Evolutionary conservation across 2,797 vertebrate species (phyloP).

Genomic region (Decapterus maruadsi): DNA sequence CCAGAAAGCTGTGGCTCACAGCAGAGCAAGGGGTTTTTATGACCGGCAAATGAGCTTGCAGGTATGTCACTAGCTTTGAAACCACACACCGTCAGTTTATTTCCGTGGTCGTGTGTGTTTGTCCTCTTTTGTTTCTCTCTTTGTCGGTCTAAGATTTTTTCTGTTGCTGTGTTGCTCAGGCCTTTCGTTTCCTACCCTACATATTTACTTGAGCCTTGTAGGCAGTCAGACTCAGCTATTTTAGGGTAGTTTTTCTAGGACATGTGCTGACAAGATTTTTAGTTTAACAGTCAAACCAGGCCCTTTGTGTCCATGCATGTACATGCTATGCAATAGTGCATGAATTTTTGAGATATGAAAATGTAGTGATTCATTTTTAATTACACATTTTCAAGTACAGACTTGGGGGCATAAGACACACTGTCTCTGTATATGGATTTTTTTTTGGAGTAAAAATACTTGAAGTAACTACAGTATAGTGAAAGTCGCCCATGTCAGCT

Average conservation of each 20-base stretch:
- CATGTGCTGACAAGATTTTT: slow-evolving; percentile 48
- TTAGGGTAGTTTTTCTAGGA: slow-evolving; percentile 61
- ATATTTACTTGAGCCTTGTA: slow-evolving; percentile 48
- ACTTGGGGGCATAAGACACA: background rate
- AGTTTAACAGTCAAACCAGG: slow-evolving; percentile 32
- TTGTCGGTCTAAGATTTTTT: slow-evolving; percentile 20
- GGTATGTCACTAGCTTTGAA: slow-evolving; percentile 82
- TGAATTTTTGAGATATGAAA: slow-evolving; percentile 1
- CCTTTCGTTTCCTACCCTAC: slow-evolving; percentile 43
- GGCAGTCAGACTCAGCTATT: slow-evolving; percentile 57
- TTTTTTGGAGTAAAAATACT: slow-evolving; percentile 15
- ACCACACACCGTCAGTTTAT: slow-evolving; percentile 14
- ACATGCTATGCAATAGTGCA: background rate
- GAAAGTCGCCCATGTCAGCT: background rate
- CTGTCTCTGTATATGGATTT: background rate
- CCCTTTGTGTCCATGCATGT: slow-evolving; percentile 22
- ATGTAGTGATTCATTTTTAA: slow-evolving; percentile 1
- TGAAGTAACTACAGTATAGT: background rate
- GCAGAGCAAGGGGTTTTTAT: slow-evolving; percentile 73
- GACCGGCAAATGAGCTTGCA: slow-evolving; percentile 87
- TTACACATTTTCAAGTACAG: background rate
- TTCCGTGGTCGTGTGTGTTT: background rate
- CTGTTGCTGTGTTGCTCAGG: slow-evolving; percentile 30
- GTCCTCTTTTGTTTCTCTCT: slow-evolving; percentile 14
- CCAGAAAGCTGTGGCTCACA: slow-evolving; percentile 78